Conservation (phyloP, 2,113 vertebrate genomes). For the Sigmodon hispidus region DNA sequence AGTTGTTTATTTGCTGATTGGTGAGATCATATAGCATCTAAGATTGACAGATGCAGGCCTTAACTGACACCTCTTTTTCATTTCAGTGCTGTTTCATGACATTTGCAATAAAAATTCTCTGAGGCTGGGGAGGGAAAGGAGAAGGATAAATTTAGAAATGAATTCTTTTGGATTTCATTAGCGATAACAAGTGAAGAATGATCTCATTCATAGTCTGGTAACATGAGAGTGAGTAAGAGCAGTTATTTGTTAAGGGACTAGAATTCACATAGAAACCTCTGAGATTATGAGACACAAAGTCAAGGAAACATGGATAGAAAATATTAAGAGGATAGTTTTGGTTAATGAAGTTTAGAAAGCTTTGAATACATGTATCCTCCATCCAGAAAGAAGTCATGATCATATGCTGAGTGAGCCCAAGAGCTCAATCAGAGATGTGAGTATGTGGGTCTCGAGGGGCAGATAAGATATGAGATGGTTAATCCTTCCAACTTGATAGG, state of each 20-base stretch:
- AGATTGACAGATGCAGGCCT: neutral
- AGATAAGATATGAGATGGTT: neutral
- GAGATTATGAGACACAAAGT: neutral
- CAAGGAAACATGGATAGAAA: conserved; percentile 22
- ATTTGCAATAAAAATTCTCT: neutral
- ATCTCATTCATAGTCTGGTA: conserved; percentile 35
- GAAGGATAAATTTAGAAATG: neutral
- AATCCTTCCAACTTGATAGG: neutral
- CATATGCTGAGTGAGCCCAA: neutral
- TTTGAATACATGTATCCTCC: neutral
- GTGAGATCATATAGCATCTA: neutral
- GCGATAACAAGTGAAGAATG: neutral
- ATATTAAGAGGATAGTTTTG: neutral
- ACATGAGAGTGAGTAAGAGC: neutral
- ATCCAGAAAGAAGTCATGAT: neutral
- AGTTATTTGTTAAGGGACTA: neutral
- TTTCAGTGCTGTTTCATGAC: neutral
- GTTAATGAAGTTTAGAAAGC: neutral
- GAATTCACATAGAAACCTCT: neutral
- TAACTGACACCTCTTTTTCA: neutral
- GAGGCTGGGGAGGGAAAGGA: neutral
- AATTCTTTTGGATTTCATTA: conserved; percentile 26
- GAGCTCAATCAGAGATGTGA: neutral
- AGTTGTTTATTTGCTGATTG: neutral
- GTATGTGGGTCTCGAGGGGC: neutral